phyloP scores from a whole-genome alignment of 1,140 invertebrate genomes.

The Drusus annulatus region DNA sequence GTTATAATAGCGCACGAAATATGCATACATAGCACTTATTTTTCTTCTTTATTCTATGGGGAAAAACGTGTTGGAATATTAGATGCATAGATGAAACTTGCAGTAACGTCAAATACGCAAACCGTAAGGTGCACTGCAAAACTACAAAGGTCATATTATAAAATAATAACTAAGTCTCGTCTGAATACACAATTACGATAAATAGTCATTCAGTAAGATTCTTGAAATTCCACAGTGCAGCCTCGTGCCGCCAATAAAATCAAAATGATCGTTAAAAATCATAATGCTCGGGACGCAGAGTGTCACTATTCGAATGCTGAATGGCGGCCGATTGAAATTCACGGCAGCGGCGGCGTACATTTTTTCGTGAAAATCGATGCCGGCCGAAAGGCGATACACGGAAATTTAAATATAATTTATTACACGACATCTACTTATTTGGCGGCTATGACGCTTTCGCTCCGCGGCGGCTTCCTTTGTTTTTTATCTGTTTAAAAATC shows the following conservation, averaged over 20 bases:
- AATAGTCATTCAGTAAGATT: too few species aligned
- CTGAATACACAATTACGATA: too few species aligned
- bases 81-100: too few species aligned
- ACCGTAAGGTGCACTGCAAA: too few species aligned
- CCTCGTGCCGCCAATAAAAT: not conserved
- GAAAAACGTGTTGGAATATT: too few species aligned
- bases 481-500: slow-evolving; percentile 8
- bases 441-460: slow-evolving; percentile 30
- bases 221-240: too few species aligned
- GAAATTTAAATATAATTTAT: slow-evolving; percentile 54
- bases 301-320: slow-evolving; percentile 1
- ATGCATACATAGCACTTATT: too few species aligned
- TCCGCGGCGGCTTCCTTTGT: slow-evolving; percentile 41
- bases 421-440: slow-evolving; percentile 27
- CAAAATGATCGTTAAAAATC: not conserved
- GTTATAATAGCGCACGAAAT: too few species aligned
- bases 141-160: too few species aligned
- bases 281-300: not conserved
- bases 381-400: not conserved
- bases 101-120: too few species aligned
- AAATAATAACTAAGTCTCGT: too few species aligned
- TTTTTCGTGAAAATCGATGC: slow-evolving; percentile 19
- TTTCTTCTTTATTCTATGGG: too few species aligned
- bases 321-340: not conserved
- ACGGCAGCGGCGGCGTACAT: not conserved